Base-by-base conservation (phyloP, 2,113 vertebrate genomes). In the Petromus typicus region DNA sequence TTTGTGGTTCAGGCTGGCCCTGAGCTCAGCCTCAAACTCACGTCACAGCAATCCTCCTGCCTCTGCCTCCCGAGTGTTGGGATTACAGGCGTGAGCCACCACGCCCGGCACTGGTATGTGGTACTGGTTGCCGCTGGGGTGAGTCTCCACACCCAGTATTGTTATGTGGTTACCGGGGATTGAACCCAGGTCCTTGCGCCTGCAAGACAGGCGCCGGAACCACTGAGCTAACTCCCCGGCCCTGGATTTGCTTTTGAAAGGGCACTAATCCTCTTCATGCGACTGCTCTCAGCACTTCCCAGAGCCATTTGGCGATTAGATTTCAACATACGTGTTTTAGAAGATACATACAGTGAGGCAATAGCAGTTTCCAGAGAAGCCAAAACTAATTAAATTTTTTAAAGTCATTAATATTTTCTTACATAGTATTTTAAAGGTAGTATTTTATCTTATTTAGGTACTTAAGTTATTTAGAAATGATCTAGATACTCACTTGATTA, bases 381-480 rank as follows among this genome's bases (percentile, higher is more conserved):
- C 8, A 43, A 66, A 83, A 76, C 48, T 57, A 57, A 57, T 57
- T 57, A 57, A 57, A 57, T 3, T 4, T 57, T 57, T 57, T 7
- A 51, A 51, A 10, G n/a, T n/a, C n/a, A n/a, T n/a, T 51, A 51
- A 51, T 51, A 7, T 51, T 87, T 87, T 81, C 32, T 92, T 43
- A 25, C 23, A 73, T 73, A 22, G 27, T 45, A 40, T 40, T 75
- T 43, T 48, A 48, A 45, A 75, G 25, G 2, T 75, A 48, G 30
- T 75, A 51, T 78, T 82, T 43, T 88, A 59, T 84, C 57, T 59
- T 61, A 61, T 61, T 61, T 61, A 61, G 57, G 30, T 25, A 32
- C 13, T 86, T 89, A 59, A 78, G 20, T 88, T 91, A 64, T 48
- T 86, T 87, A 91, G 57, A 91, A 87, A 32, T 57, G 34, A 81